Conservation (phyloP, 2,888 invertebrate genomes). For the Andrena trimmerana region DNA sequence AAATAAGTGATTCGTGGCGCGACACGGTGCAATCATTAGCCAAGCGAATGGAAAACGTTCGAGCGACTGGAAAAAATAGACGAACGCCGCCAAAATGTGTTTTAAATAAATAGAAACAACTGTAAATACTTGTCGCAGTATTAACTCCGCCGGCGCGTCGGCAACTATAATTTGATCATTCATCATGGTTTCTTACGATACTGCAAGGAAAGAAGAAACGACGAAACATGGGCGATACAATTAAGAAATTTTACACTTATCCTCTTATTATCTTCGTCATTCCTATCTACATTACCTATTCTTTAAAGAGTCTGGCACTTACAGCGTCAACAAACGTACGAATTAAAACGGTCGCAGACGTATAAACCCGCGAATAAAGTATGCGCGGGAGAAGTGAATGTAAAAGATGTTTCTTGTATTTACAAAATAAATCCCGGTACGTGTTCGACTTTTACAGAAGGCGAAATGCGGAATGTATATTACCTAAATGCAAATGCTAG, state of each 20-base stretch:
- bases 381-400: conserved; percentile 6
- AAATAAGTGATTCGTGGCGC: no score
- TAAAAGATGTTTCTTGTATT: conserved; percentile 1
- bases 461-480: background rate
- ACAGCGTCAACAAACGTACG: background rate
- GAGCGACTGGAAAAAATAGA: background rate
- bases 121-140: background rate
- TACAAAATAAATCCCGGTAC: background rate
- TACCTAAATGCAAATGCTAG: conserved; percentile 15
- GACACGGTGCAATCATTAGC: no score
- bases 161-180: conserved; percentile 2
- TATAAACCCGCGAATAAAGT: background rate
- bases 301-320: conserved; percentile 7
- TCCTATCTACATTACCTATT: background rate
- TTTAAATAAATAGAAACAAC: conserved; percentile 8
- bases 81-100: background rate
- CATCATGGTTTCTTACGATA: conserved; percentile 2
- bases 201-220: conserved; percentile 6
- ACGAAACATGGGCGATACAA: conserved; percentile 3
- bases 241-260: background rate
- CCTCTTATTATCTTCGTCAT: background rate
- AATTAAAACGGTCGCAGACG: conserved; percentile 7
- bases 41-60: conserved; percentile 3
- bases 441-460: background rate
- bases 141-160: background rate